Evolutionary conservation across 2,113 vertebrate species (phyloP), one percentile per base, ranked within the genome.

Genomic region (Percopsis transmontana): DNA sequence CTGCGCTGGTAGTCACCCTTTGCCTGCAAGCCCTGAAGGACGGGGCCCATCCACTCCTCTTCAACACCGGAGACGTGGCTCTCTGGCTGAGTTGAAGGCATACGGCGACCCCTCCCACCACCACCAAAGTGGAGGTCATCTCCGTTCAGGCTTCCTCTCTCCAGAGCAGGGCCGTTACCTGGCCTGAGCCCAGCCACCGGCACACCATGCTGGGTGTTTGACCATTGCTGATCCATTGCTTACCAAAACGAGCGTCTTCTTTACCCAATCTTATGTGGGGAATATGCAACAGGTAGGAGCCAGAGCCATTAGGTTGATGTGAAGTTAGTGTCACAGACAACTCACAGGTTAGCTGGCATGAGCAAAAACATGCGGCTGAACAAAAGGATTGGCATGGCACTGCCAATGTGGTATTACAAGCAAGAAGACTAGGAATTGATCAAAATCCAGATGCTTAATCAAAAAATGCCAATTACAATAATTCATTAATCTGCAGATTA

Each of bases 81-180:
- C 77, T 90, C 92, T 0, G 88, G 89, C 27, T 81, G 85, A 57
- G 88, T 88, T 7, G 79, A 64, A 53, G 77, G 81, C 0, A 63
- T 65, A 38, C 27, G 77, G 12, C 18, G 77, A 21, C 66, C 77
- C 64, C 68, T 58, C 40, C 68, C 75, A 4, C 89, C 27, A 1
- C 27, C 27, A 4, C 27, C 80, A n/a, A 83, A 84, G 27, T 83
- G 80, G 40, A 76, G 5, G 20, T 81, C 78, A 8, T 85, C 87
- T 2, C 82, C 87, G 1, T 82, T 86, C 56, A 89, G 76, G 62
- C 73, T 81, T 60, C 75, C 66, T 58, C 66, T 70, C 55, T 83
- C 80, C 52, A 66, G 13, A 12, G 65, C n/a, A 24, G 77, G 76
- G 50, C 68, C 52, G 38, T 57, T 81, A 0, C 68, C 79, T n/a